Base-by-base conservation (phyloP, 35 echinoderm and acorn worm species). In the Lytechinus variegatus region DNA sequence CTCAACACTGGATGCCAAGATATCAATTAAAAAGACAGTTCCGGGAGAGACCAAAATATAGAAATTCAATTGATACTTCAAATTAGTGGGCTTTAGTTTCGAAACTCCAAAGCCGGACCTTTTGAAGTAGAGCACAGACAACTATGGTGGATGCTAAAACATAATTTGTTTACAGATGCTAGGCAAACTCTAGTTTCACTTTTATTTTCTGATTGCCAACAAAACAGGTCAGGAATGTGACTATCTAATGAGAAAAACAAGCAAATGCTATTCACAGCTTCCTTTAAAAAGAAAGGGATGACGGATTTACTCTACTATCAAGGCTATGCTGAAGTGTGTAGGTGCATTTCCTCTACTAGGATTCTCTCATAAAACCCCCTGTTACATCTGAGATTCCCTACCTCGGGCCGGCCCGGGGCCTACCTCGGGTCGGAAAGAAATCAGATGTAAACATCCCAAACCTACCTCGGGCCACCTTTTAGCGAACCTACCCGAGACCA, bases 151-250 rank as follows among this genome's bases (percentile, higher is more conserved):
- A 79, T 79, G 19, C 66, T 79, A 24, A 79, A 79, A 79, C 19
- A 79, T 24, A 79, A 24, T 79, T 79, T 79, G 66, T 79, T 79
- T 79, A 79, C 66, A 79, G 66, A 79, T 79, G 66, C 66, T n/a
- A 24, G 19, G 21, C 66, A 79, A 58, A 79, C 66, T 79, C 66
- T 79, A 79, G 66, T 79, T 79, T 79, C 66, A 79, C 66, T 79
- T 79, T 79, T 79, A 79, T 79, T 79, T 79, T 79, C 66, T 79
- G 66, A 79, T 79, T 79, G 66, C 66, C 66, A 79, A n/a, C 66
- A 79, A 79, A 79, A 79, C 66, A 79, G 66, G 66, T 24, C 0
- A 24, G 66, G 66, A 79, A 79, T 79, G 66, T 24, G 66, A 79
- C 66, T 79, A 8, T 7, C 5, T 24, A n/a, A 79, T 79, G 66